Evolutionary conservation across 2,113 vertebrate genomes (phyloP).

Genomic region (Todiramphus saurophagus): DNA sequence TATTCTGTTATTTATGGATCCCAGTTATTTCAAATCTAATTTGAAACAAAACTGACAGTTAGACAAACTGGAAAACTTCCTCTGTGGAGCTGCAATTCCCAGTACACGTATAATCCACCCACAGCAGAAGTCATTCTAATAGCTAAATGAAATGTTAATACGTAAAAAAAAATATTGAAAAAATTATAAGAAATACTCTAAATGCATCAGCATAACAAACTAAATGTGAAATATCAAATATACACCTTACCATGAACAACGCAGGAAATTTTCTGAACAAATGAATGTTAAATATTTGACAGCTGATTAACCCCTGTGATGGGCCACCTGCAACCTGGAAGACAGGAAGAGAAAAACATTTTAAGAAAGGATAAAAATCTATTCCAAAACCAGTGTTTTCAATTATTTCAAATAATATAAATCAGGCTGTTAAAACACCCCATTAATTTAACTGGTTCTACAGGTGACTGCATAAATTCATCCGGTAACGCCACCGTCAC

Average conservation of each 20-base stretch:
- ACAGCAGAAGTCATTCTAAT: neutral
- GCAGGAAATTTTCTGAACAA: slow-evolving; percentile 70
- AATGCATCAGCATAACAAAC: neutral
- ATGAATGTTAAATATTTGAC: slow-evolving; percentile 59
- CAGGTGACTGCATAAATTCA: neutral
- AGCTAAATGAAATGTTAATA: neutral
- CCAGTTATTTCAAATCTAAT: neutral
- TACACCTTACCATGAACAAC: slow-evolving; percentile 80
- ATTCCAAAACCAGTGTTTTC: neutral
- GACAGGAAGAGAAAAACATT: neutral
- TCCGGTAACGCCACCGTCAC: fast-evolving
- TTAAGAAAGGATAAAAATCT: neutral
- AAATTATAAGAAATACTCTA: neutral
- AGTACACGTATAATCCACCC: neutral
- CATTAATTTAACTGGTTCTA: neutral
- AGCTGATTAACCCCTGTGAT: slow-evolving; percentile 59
- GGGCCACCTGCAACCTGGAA: slow-evolving; percentile 66
- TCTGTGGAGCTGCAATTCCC: neutral
- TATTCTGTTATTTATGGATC: neutral
- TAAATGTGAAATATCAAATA: neutral
- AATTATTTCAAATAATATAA: neutral
- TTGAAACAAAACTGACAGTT: neutral
- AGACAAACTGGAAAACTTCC: neutral
- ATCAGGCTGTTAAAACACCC: neutral
- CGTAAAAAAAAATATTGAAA: neutral